Base-by-base conservation (phyloP, 1,140 invertebrate genomes). In the Leucophenga varia region DNA sequence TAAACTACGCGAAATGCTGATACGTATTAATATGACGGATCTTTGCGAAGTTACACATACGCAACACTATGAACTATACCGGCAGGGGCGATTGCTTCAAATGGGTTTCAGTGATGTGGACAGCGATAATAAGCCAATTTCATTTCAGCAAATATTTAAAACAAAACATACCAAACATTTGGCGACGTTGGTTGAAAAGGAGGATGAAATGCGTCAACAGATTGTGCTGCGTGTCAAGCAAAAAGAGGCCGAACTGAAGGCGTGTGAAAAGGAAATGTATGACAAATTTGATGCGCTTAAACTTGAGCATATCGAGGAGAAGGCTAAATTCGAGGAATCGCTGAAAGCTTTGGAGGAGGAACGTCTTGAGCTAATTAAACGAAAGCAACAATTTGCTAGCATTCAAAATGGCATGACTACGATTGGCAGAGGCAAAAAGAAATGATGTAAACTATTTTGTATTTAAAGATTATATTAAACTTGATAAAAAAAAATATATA, bases 11-110 rank as follows among this genome's bases (percentile, higher is more conserved):
- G 95, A 98, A 79, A 97, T 97, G 90, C 73, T 98, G 50, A 91
- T 98, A 57, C 81, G 94, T 55, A 96, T 92, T 2, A 98, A 98
- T 76, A 97, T 97, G 91, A 93, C 97, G 78, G 93, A 97, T 75
- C 87, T 98, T 84, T 80, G 93, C 57, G 94, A 97, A 74, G 90
- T 91, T 76, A 98, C 95, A 18, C 95, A 98, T 76, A 83, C 83
- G 46, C 82, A 83, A 6, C 93, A 97, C 76, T 98, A 96, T 79
- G 95, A 98, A 79, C 77, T 94, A 2, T 98, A 97, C 77, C 82
- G 95, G 17, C 89, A 91, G 58, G 88, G 87, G 57, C 82, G 93
- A 48, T 81, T 98, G 30, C 88, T 91, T 76, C 88, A 93, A 79
- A 95, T 96, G 92, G 93, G 93, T 50, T 96, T 96, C 78, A 89